Evolutionary conservation across 2,113 vertebrate genomes (phyloP).

Genomic region (Girardinichthys multiradiatus): DNA sequence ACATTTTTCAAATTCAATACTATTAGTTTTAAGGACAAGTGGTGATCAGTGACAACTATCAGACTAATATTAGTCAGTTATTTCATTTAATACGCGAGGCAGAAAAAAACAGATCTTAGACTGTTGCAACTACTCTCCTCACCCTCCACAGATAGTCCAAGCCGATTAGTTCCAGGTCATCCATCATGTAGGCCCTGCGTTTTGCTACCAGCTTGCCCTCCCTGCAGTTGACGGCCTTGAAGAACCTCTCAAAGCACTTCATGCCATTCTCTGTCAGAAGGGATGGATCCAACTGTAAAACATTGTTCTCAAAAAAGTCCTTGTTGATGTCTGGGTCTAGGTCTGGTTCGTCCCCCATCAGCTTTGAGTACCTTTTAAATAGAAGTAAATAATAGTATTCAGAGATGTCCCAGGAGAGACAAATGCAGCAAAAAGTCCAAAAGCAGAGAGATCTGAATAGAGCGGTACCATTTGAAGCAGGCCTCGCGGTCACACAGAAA

Average conservation of each 20-base stretch:
- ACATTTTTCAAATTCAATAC: no score
- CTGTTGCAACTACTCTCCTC: constrained; percentile 61
- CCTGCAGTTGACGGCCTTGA: constrained; percentile 99
- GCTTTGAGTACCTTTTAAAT: constrained; percentile 87
- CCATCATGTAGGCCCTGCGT: constrained; percentile 99
- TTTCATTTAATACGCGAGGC: background rate
- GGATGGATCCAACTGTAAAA: constrained; percentile 97
- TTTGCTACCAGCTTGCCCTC: constrained; percentile 99
- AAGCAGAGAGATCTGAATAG: background rate
- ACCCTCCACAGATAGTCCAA: constrained; percentile 99
- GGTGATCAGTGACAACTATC: background rate
- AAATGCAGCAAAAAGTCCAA: background rate
- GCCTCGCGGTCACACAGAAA: constrained; percentile 99
- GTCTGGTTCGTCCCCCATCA: constrained; percentile 99
- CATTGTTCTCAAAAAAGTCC: constrained; percentile 99
- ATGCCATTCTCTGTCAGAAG: constrained; percentile 99
- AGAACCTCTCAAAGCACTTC: constrained; percentile 99
- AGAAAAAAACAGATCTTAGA: background rate
- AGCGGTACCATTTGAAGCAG: constrained; percentile 95
- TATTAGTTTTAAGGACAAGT: background rate
- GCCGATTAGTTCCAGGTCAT: constrained; percentile 98
- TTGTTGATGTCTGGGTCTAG: constrained; percentile 99
- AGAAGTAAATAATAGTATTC: constrained; percentile 2
- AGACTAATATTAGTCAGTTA: background rate
- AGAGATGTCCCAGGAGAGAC: background rate